Evolutionary conservation across 2,797 vertebrate species (phyloP).

Genomic region (Sciaenops ocellatus): DNA sequence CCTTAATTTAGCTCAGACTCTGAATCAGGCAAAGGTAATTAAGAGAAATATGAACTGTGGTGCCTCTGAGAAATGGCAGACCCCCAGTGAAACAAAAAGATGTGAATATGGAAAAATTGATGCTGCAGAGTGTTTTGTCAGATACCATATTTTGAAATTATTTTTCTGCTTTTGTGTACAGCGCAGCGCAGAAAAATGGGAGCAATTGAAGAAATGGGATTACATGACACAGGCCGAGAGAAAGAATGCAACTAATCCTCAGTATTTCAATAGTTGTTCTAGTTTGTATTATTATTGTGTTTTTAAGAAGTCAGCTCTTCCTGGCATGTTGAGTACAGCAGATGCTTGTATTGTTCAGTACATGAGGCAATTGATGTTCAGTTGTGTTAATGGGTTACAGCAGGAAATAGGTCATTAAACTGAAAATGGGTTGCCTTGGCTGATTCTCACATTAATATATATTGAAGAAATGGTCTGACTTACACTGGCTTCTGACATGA

Average conservation of each 20-base stretch:
- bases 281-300: background rate
- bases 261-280: conserved; percentile 21
- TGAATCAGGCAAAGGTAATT: conserved; percentile 68
- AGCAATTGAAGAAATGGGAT: conserved; percentile 34
- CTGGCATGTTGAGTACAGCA: conserved; percentile 19
- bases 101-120: conserved; percentile 31
- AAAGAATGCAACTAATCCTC: conserved; percentile 21
- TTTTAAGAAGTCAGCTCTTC: conserved; percentile 9
- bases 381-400: conserved; percentile 43
- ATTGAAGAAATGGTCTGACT: conserved; percentile 13
- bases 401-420: conserved; percentile 39
- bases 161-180: conserved; percentile 21
- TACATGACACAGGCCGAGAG: background rate
- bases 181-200: conserved; percentile 15
- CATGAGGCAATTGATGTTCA: conserved; percentile 18
- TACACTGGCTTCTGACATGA: background rate
- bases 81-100: conserved; percentile 34
- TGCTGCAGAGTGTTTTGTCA: conserved; percentile 23
- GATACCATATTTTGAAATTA: conserved; percentile 11
- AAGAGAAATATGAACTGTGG: conserved; percentile 64
- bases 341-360: conserved; percentile 25
- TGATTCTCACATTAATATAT: conserved; percentile 18
- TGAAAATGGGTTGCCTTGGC: conserved; percentile 20
- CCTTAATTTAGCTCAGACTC: conserved; percentile 71
- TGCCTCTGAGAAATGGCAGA: conserved; percentile 50